These are phyloP conservation scores for Erinaceus europaeus DNA, from an alignment of 2,113 vertebrate genomes.

Conservation along the genomic window DNA sequence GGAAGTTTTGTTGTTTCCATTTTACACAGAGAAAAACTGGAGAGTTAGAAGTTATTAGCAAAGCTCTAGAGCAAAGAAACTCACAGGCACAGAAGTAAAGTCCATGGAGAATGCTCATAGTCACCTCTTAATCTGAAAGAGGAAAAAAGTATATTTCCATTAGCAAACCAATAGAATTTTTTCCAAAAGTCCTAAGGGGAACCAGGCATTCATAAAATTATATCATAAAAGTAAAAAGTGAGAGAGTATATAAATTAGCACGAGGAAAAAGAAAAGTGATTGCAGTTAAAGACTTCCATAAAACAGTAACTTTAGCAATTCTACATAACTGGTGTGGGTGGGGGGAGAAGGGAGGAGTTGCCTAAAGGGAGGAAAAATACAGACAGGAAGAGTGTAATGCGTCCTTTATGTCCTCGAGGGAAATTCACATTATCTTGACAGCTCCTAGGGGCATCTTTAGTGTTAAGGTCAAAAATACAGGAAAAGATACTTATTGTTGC, in stretches of 20 bases:
- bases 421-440: slow-evolving; percentile 74
- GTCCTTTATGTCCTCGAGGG: slow-evolving; percentile 56
- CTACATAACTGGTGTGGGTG: neutral
- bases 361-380: neutral
- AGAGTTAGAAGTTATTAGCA: neutral
- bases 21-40: neutral
- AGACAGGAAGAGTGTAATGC: neutral
- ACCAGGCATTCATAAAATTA: slow-evolving; percentile 23
- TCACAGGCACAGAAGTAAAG: neutral
- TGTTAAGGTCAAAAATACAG: slow-evolving; percentile 74
- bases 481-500: slow-evolving; percentile 43
- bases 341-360: neutral
- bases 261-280: neutral
- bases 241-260: neutral
- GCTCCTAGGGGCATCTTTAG: slow-evolving; percentile 67
- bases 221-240: slow-evolving; percentile 40
- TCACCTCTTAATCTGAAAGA: slow-evolving; percentile 14
- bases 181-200: slow-evolving; percentile 13
- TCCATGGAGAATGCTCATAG: neutral
- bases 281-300: neutral
- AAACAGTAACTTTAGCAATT: slow-evolving; percentile 30
- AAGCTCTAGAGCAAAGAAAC: neutral
- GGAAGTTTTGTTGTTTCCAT: neutral
- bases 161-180: slow-evolving; percentile 4
- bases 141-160: slow-evolving; percentile 8